These are phyloP conservation scores for Amblyteles armatorius DNA, from an alignment of 2,888 invertebrate species.

Conservation along the genomic window DNA sequence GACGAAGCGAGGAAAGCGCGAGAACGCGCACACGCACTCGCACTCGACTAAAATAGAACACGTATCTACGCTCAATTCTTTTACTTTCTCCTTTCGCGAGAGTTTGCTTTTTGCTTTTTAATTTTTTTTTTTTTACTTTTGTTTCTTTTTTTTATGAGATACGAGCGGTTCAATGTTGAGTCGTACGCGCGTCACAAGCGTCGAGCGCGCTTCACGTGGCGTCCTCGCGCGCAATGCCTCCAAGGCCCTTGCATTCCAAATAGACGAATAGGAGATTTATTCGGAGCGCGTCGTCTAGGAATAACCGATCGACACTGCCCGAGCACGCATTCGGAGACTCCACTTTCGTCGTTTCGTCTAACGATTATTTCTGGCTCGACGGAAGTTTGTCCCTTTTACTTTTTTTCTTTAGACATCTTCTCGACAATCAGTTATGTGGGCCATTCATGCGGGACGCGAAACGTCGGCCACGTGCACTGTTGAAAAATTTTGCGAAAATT, in stretches of 20 bases:
- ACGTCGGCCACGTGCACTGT: background rate
- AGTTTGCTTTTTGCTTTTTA: background rate
- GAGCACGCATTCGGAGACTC: constrained; percentile 3
- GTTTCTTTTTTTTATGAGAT: constrained; percentile 3
- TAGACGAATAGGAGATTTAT: constrained; percentile 73
- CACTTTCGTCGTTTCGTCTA: background rate
- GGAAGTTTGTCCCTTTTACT: background rate
- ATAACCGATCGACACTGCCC: constrained; percentile 70
- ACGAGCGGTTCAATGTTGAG: background rate
- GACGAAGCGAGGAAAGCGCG: constrained; percentile 8
- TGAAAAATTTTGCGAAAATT: background rate
- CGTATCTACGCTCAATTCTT: constrained; percentile 9
- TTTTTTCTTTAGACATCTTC: background rate
- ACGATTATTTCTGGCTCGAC: background rate
- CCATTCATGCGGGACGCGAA: background rate
- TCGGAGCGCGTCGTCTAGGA: constrained; percentile 73
- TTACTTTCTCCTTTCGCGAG: constrained; percentile 10
- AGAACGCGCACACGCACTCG: background rate
- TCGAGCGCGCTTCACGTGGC: constrained; percentile 4
- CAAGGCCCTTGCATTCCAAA: constrained; percentile 69
- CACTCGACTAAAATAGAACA: constrained; percentile 23
- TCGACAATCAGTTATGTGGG: background rate
- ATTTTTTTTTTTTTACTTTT: background rate
- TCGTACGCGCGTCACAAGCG: background rate
- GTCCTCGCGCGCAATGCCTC: constrained; percentile 32